Base-by-base conservation (phyloP, 2,797 vertebrate genomes). In the Hyperoplus immaculatus region DNA sequence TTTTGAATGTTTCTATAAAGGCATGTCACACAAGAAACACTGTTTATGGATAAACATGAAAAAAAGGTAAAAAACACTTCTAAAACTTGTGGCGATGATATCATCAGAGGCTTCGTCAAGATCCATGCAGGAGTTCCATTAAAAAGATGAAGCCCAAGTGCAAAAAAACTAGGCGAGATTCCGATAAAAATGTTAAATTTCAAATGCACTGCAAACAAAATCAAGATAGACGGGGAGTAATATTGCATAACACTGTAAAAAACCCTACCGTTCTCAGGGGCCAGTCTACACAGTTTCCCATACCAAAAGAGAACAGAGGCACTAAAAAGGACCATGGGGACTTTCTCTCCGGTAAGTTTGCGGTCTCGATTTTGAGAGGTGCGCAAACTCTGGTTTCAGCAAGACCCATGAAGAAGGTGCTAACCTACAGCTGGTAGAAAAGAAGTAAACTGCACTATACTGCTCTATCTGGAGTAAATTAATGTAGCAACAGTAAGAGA, bases 261-360 rank as follows among this genome's bases (percentile, higher is more conserved):
- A 66, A 8, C 94, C 96, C 89, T 97, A 98, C 97, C 97, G 93
- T 95, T 94, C 93, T 96, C 87, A 97, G 89, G 87, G 96, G 95
- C 89, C 96, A 96, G 90, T 96, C 96, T 91, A 97, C 94, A 91
- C 96, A 97, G 96, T 97, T 97, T 90, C 97, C 97, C 97, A 98
- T 97, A 51, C 84, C 88, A 82, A 85, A 83, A 49, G 89, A 91
- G 57, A 90, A 84, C 84, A 87, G 62, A 78, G 77, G 69, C 59
- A 77, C 75, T 15, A 78, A 84, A 71, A 87, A 71, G 54, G 85
- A 93, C 86, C 90, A 93, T 79, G 89, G 63, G 81, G 87, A 64
- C 84, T 69, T 80, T 75, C 76, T 80, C 83, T 79, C 77, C 0
- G 16, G n/a, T 47, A 84, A 60, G 36, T 63, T 76, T 55, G 50